These are phyloP conservation scores for Galerucella nymphaeae DNA, from an alignment of 2,888 invertebrate genomes.

Conservation along the genomic window DNA sequence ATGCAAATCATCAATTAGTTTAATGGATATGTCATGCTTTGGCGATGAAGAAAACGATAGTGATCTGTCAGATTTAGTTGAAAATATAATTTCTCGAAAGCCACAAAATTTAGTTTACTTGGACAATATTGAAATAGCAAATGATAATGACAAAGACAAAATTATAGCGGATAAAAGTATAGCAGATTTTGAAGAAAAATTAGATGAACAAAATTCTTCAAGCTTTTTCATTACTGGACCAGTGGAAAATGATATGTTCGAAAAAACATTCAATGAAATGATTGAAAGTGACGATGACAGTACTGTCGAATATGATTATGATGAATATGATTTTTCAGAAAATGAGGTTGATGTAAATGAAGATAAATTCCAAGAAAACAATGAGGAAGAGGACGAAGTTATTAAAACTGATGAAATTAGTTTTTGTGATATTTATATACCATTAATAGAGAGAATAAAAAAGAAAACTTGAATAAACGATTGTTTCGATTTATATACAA, in stretches of 20 bases:
- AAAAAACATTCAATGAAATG: slow-evolving; percentile 66
- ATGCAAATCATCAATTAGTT: slow-evolving; percentile 34
- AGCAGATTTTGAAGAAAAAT: not conserved
- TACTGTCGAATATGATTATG: slow-evolving; percentile 43
- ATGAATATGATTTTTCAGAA: slow-evolving; percentile 30
- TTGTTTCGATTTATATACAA: slow-evolving; percentile 6
- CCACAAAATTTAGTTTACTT: slow-evolving; percentile 51
- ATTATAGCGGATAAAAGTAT: slow-evolving; percentile 6
- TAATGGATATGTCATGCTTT: slow-evolving; percentile 57
- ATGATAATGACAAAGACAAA: slow-evolving; percentile 20
- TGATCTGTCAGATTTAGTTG: slow-evolving; percentile 69
- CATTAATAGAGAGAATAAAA: slow-evolving; percentile 54
- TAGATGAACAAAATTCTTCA: slow-evolving; percentile 42
- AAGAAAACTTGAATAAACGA: slow-evolving; percentile 37
- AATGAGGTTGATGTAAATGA: not conserved
- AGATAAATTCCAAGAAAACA: not conserved
- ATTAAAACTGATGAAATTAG: slow-evolving; percentile 42
- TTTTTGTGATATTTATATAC: slow-evolving; percentile 52
- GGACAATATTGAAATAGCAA: slow-evolving; percentile 37
- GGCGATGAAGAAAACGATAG: slow-evolving; percentile 63
- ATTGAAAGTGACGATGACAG: slow-evolving; percentile 44
- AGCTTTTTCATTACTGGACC: slow-evolving; percentile 56
- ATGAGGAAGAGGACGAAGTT: slow-evolving; percentile 1
- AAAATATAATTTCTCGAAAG: slow-evolving; percentile 64
- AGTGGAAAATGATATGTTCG: slow-evolving; percentile 71